Base-by-base conservation (phyloP, 1,140 invertebrate genomes). In the Tetraneura akinire region DNA sequence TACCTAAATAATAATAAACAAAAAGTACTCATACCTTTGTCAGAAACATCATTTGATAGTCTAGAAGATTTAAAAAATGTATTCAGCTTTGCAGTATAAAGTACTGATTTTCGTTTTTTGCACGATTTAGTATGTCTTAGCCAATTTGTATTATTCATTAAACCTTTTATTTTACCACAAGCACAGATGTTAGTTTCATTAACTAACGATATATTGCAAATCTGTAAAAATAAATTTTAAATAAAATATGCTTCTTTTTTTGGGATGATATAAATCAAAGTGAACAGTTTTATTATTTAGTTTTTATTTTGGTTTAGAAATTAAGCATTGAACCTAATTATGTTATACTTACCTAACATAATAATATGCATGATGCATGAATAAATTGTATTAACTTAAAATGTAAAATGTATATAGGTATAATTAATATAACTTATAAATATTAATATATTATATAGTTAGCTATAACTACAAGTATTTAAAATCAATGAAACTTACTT, bases 1-100 rank as follows among this genome's bases (percentile, higher is more conserved):
- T 1, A 29, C n/a, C n/a, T n/a, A n/a, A 60, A 60, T 60, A 60
- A 60, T 60, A 60, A 60, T 60, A 60, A 60, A 60, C 23, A 60
- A 13, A 60, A 29, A 60, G 4, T 60, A 29, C 55, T 23, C 13
- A 53, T 5, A 9, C 9, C n/a, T n/a, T n/a, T n/a, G n/a, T n/a
- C n/a, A n/a, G n/a, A n/a, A n/a, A n/a, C n/a, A n/a, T n/a, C n/a
- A n/a, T n/a, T n/a, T n/a, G n/a, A n/a, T n/a, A n/a, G n/a, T n/a
- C n/a, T n/a, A n/a, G n/a, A n/a, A n/a, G n/a, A n/a, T n/a, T 60
- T 23, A 55, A 55, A 55, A 55, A 55, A 55, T 21, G 53, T 55
- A 55, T 55, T 23, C 18, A 55, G 53, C 18, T 55, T 55, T 21
- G 53, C n/a, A 55, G 18, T 55, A 55, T 0, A 55, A 55, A 55